Base-by-base conservation (phyloP, 2,888 invertebrate genomes). In the Apamea crenata region DNA sequence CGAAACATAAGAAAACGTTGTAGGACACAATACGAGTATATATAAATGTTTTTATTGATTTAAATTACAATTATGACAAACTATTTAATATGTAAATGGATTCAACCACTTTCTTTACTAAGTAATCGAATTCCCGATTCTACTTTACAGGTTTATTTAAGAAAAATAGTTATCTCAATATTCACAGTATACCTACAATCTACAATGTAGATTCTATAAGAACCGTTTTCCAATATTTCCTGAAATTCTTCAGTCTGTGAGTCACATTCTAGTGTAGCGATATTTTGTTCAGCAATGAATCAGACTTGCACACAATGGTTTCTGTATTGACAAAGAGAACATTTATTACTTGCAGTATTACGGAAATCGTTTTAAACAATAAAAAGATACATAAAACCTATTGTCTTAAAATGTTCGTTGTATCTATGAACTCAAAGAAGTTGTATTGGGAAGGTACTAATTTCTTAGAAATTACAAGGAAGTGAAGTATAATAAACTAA, bases 281-380 rank as follows among this genome's bases (percentile, higher is more conserved):
- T 16, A 29, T 80, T 80, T 80, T 80, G 80, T 80, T 66, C n/a
- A 32, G 21, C 25, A 29, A 65, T 79, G 65, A 79, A 56, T 66
- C 65, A 80, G 47, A 29, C 56, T 66, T 29, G 4, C 18, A 80
- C 56, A 80, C 80, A 80, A 74, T 80, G 36, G 65, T 25, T 40
- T 56, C 25, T 50, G 65, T 66, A 21, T 40, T 14, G 12, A 47
- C 56, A n/a, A 80, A 66, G 25, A n/a, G n/a, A 74, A 59, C 5
- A 80, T 74, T 36, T 25, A 73, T 47, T 25, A 66, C 56, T 66
- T 32, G 18, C 47, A 82, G 25, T 40, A 21, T 65, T 56, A 44
- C 63, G 72, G 78, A 78, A 82, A 78, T 59, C 65, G 47, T 63
- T 78, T n/a, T 21, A 50, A 56, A 65, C 71, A 47, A 61, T 67